Base-by-base conservation (phyloP, 2,113 vertebrate genomes). In the Anoura caudifer region DNA sequence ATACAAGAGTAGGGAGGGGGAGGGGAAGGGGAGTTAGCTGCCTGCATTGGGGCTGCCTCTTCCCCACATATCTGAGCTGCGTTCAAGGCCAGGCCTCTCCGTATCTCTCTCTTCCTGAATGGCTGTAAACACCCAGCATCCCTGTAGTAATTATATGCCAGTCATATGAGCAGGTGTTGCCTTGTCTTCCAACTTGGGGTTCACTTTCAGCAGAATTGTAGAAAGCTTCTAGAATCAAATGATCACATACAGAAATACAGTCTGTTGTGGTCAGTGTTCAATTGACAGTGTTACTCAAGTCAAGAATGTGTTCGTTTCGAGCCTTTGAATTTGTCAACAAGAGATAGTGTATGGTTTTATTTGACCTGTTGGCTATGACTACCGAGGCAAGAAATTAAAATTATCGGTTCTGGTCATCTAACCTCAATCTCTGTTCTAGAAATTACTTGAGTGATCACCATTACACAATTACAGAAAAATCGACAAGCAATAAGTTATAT, bases 1-100 rank as follows among this genome's bases (percentile, higher is more conserved):
- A 97, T 90, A 94, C 88, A 95, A 79, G 79, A 95, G 91, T 94
- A 33, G 89, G 96, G 95, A 95, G 95, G 82, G 50, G 92, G n/a
- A 92, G 45, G 69, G 88, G 94, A 91, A 94, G 52, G 69, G 88
- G 94, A 92, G 88, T 90, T 92, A 94, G 86, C 85, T 97, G 80
- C 94, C 73, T 97, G 86, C 81, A 54, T 56, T 82, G 72, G 82
- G 72, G 61, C 81, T 94, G 94, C 59, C 93, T 95, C 70, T 85
- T 91, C 63, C 79, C 31, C 0, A 45, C 59, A 81, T 24, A 33
- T 24, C 90, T 41, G 59, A 94, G 76, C 61, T 88, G 38, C 36
- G 54, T 63, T 61, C 73, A 54, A 59, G 56, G 67, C 26, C 52
- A 84, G 56, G 59, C 33, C 36, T 73, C 33, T 94, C 67, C 69